phyloP scores from a whole-genome alignment of 2,797 vertebrate genomes.

The Merluccius polli region DNA sequence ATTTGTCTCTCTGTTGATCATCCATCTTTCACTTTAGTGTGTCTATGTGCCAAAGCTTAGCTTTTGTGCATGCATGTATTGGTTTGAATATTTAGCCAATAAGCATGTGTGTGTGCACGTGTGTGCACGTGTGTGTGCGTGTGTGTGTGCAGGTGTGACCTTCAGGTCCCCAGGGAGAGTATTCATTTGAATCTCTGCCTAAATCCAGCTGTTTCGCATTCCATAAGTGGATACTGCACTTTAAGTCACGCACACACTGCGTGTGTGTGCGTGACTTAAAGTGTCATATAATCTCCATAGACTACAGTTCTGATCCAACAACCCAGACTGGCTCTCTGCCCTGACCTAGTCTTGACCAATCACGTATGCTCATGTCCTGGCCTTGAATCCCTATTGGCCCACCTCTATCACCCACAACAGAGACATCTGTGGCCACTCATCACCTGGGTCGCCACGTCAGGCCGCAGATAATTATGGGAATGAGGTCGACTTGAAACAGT shows the following conservation, averaged over 20 bases:
- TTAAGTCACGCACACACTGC: no score
- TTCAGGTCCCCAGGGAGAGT: no score
- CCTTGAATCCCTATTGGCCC: slow-evolving; percentile 52
- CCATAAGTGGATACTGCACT: no score
- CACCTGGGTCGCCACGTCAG: slow-evolving; percentile 60
- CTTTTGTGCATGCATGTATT: neutral
- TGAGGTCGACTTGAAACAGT: slow-evolving; percentile 18
- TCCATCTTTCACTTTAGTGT: slow-evolving; percentile 55
- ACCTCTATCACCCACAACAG: slow-evolving; percentile 56
- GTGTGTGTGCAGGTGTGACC: neutral
- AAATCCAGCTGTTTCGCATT: no score
- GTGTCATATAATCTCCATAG: slow-evolving; percentile 29
- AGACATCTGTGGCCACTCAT: slow-evolving; percentile 61
- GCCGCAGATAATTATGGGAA: slow-evolving; percentile 52
- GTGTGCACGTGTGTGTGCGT: slow-evolving; percentile 7
- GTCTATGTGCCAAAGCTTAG: neutral
- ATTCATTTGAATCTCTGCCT: no score
- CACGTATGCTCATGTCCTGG: slow-evolving; percentile 39
- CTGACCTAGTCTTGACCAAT: slow-evolving; percentile 50
- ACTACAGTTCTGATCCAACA: slow-evolving; percentile 44
- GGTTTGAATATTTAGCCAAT: neutral
- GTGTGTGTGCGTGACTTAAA: neutral
- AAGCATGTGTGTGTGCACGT: slow-evolving; percentile 8
- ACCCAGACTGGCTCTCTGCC: slow-evolving; percentile 44
- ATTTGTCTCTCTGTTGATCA: slow-evolving; percentile 45